Evolutionary conservation across 1,140 invertebrate species (phyloP), one percentile per base, ranked within the genome.

Genomic region (Ceratosolen solmsi): DNA sequence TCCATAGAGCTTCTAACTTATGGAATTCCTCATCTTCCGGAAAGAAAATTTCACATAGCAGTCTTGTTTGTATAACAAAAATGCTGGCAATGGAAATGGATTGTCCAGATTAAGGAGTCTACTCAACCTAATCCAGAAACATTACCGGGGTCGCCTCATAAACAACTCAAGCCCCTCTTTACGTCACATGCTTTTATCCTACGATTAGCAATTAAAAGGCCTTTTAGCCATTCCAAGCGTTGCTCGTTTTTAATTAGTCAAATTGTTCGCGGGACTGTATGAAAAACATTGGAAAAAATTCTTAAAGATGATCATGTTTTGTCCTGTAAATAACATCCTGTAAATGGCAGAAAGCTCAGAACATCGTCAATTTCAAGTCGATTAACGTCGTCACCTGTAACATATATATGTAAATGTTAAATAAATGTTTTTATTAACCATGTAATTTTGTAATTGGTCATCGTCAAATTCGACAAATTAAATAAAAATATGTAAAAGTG

Each of bases 141-240:
- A 84, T 79, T 83, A 82, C 68, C 30, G 49, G 38, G 25, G 20
- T 79, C 20, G 27, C 2, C 46, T 72, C 73, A 71, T 83, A 82
- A 86, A 85, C 63, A 70, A 68, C 49, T 83, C 60, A 38, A 56
- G 80, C 63, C 79, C 82, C 80, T 80, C 74, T 30, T 9, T 38
- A 36, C 22, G 38, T 17, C 0, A 22, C 63, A 68, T 68, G 22
- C 63, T n/a, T 68, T 68, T 38, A 68, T 68, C 36, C 36, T 38
- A n/a, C 9, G 63, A 68, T 68, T 38, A 38, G 20, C 63, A 68
- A 68, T 68, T 68, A 68, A 68, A 38, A 1, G 27, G n/a, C 7
- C 33, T 38, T 15, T 86, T 83, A 82, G 78, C 78, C 85, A 85
- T 84, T 86, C 75, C 75, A 2, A 17, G 8, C 22, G n/a, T n/a